Base-by-base conservation (phyloP, 1,140 invertebrate genomes). In the Anastrepha obliqua region DNA sequence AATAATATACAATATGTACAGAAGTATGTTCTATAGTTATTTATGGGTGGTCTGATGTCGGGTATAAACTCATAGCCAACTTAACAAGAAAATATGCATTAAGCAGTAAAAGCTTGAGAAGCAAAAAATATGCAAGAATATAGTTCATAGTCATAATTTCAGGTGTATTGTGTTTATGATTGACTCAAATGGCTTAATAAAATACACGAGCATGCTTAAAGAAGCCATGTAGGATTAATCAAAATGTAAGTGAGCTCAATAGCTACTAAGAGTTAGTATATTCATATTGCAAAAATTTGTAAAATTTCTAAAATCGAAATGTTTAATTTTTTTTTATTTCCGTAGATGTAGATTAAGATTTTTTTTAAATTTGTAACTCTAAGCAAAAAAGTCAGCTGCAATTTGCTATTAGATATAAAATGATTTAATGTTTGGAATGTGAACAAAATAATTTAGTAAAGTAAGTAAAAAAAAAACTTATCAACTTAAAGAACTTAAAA, bases 101-200 rank as follows among this genome's bases (percentile, higher is more conserved):
- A 74, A 9, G 67, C 44, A 44, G 67, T 47, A 74, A 74, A 74
- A 74, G 39, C 4, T 13, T 1, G 11, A 8, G 15, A 9, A 62
- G 60, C 15, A 62, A 62, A 62, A 62, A 62, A 62, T 15, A 62
- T 62, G 15, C 4, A 62, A 62, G 11, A 47, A 74, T 44, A 74
- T 74, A 13, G 67, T 47, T 74, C 42, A 74, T 17, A 44, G 67
- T 39, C 42, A 74, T 74, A 74, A 74, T 74, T 39, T 44, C 67
- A 74, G 42, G 67, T 74, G 42, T 74, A 74, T 74, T 74, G 67
- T 74, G 42, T 44, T 74, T n/a, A 74, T 74, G 67, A 74, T 74
- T 74, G 67, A n/a, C 67, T 74, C 67, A 74, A 42, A n/a, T 74
- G 67, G 67, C 67, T 47, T 74, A 74, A 42, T 6, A 74, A 3